A percentile compares a stretch with the other conserved stretches of the same genome.
phyloP scores from a whole-genome alignment of 2,797 vertebrate species.

The Lycodopsis pacificus region DNA sequence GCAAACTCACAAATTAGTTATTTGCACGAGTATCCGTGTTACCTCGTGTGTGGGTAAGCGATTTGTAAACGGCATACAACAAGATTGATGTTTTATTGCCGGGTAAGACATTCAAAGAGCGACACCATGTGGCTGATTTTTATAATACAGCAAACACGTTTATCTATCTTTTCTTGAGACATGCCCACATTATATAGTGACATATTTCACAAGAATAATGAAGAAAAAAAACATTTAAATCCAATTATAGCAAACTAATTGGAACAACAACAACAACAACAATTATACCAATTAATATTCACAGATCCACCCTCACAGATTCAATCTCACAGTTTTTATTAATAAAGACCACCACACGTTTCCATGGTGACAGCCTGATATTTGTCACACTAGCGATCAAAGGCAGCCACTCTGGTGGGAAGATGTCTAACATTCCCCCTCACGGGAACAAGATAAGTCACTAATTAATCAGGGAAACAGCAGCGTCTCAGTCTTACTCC shows the following conservation, averaged over 20 bases:
- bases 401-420: conserved; percentile 75
- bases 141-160: conserved; percentile 29
- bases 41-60: neutral
- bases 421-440: conserved; percentile 82
- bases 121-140: conserved; percentile 87
- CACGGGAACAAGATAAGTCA: conserved; percentile 79
- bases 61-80: neutral
- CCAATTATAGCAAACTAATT: neutral
- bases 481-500: conserved; percentile 35
- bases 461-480: conserved; percentile 87
- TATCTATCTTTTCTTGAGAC: neutral
- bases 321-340: conserved; percentile 45
- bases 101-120: conserved; percentile 78
- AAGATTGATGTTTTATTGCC: neutral
- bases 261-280: neutral
- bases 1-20: neutral
- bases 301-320: neutral
- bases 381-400: conserved; percentile 91
- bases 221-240: neutral
- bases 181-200: neutral
- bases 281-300: neutral
- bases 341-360: conserved; percentile 82
- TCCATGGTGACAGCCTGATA: conserved; percentile 86
- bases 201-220: neutral
- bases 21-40: neutral